Percentiles rank a stretch among this genome's conserved stretches.
phyloP scores from a whole-genome alignment of 1,140 invertebrate genomes.

The Drosophila takahashii region DNA sequence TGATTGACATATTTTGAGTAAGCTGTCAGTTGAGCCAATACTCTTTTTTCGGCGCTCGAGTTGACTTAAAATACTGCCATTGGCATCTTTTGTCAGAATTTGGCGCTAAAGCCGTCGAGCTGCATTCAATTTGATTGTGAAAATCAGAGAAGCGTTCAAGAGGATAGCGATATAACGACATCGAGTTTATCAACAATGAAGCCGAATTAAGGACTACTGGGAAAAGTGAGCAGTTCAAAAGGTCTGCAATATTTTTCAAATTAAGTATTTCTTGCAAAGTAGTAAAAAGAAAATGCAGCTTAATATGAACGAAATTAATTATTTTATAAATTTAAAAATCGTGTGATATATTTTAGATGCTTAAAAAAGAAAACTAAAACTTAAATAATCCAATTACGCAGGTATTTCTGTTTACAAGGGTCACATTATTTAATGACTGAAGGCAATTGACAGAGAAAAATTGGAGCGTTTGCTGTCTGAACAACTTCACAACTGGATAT shows the following conservation, averaged over 20 bases:
- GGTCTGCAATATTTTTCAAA: not conserved
- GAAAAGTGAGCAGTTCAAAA: slow-evolving; percentile 35
- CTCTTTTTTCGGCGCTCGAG: slow-evolving; percentile 41
- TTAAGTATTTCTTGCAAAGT: too few species aligned
- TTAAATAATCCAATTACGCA: too few species aligned
- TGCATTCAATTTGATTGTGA: slow-evolving; percentile 63
- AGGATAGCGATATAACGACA: slow-evolving; percentile 25
- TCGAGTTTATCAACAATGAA: slow-evolving; percentile 24
- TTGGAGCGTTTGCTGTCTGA: not conserved
- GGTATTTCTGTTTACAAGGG: not conserved
- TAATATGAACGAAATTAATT: too few species aligned
- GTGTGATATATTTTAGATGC: too few species aligned
- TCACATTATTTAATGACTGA: not conserved
- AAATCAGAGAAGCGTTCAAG: slow-evolving; percentile 57
- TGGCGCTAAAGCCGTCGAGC: slow-evolving; percentile 33
- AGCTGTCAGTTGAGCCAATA: slow-evolving; percentile 66
- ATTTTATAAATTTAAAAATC: too few species aligned
- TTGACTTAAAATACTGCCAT: slow-evolving; percentile 36
- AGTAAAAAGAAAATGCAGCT: too few species aligned
- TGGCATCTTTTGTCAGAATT: slow-evolving; percentile 54
- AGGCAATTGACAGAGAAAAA: not conserved
- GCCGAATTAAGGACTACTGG: slow-evolving; percentile 28
- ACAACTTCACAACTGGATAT: not conserved
- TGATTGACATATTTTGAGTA: slow-evolving; percentile 79
- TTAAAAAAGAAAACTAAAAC: too few species aligned